Conservation (phyloP, 1,140 invertebrate species). For the Apis cerana region DNA sequence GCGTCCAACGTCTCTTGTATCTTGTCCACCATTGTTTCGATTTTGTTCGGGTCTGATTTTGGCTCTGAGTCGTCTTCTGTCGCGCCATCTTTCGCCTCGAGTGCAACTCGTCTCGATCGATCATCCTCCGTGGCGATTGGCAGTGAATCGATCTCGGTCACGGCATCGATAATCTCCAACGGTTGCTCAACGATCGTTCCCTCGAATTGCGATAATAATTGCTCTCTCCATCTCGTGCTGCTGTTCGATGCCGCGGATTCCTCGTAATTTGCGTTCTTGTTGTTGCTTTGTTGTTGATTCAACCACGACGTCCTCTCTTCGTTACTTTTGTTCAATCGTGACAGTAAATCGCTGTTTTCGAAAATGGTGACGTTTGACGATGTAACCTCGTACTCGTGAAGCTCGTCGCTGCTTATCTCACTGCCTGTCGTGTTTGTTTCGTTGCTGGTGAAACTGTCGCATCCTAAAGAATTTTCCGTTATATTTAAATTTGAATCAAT, state of each 20-base stretch:
- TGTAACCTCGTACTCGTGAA: constrained; percentile 73
- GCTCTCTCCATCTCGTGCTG: constrained; percentile 18
- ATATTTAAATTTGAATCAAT: constrained; percentile 20
- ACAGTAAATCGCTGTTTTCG: constrained; percentile 17
- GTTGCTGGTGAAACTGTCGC: constrained; percentile 67
- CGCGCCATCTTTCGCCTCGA: constrained; percentile 30
- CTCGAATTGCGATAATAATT: not conserved
- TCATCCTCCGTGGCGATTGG: constrained; percentile 24
- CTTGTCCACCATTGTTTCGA: constrained; percentile 63
- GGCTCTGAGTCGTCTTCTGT: constrained; percentile 61
- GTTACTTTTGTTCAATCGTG: constrained; percentile 1
- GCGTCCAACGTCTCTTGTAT: constrained; percentile 70
- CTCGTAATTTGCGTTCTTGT: constrained; percentile 24
- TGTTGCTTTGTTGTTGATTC: not conserved
- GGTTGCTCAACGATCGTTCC: constrained; percentile 3
- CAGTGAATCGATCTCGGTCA: not conserved
- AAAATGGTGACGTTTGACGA: not conserved
- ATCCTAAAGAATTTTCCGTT: constrained; percentile 31
- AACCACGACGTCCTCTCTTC: not conserved
- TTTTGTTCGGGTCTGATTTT: constrained; percentile 49
- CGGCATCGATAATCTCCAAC: not conserved
- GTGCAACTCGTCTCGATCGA: not conserved
- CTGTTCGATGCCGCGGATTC: constrained; percentile 23
- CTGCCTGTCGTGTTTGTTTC: constrained; percentile 72
- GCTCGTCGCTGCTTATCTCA: constrained; percentile 75